Evolutionary conservation across 2,888 invertebrate species (phyloP).

Genomic region (Sisyra terminalis): DNA sequence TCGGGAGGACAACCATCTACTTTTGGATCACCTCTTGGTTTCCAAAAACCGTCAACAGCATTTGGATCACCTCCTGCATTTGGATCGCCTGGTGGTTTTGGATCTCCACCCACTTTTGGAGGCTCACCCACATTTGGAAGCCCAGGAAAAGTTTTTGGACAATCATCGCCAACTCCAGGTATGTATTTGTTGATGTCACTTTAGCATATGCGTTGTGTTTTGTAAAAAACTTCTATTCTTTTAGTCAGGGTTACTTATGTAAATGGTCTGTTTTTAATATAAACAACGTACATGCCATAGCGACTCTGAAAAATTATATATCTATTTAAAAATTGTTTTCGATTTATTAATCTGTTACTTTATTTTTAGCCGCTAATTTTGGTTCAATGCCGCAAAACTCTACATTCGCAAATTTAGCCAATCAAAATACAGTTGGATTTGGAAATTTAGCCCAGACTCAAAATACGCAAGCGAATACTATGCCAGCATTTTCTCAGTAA

Average conservation of each 20-base stretch:
- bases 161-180: slow-evolving; percentile 12
- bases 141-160: slow-evolving; percentile 25
- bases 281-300: no score
- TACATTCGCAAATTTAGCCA: slow-evolving; percentile 44
- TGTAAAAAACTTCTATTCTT: background rate
- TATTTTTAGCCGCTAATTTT: slow-evolving; percentile 22
- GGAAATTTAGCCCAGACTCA: slow-evolving; percentile 44
- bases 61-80: slow-evolving; percentile 19
- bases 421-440: slow-evolving; percentile 44
- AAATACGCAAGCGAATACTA: slow-evolving; percentile 17
- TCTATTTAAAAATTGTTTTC: no score
- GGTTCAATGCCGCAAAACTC: slow-evolving; percentile 35
- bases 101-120: slow-evolving; percentile 26
- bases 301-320: no score
- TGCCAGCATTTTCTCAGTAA: background rate
- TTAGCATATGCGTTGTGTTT: background rate
- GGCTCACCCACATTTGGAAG: slow-evolving; percentile 30
- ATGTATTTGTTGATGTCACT: slow-evolving; percentile 7
- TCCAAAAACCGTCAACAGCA: slow-evolving; percentile 17
- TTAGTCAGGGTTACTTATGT: background rate
- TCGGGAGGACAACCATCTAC: slow-evolving; percentile 21
- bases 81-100: slow-evolving; percentile 21
- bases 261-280: background rate
- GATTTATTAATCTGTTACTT: background rate
- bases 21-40: slow-evolving; percentile 22